Evolutionary conservation across 2,113 vertebrate species (phyloP), one percentile per base, ranked within the genome.

Genomic region (Aspiorhynchus laticeps): DNA sequence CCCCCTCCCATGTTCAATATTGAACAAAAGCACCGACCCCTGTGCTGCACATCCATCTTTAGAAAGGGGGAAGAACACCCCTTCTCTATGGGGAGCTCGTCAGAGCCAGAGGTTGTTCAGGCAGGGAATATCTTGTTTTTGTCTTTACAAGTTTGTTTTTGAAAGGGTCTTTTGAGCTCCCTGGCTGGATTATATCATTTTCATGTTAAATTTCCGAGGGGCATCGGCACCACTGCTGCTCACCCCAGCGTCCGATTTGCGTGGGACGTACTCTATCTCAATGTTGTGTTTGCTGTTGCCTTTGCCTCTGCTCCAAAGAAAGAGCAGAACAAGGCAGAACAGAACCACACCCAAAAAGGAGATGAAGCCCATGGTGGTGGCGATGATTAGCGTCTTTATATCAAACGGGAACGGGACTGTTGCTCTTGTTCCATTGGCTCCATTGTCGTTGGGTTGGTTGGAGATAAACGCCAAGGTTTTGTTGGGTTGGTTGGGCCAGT

Each of bases 231-330:
- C 95, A 85, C 91, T 91, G 90, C 94, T 95, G 93, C 96, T 98
- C 93, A 99, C 96, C 90, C 98, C 98, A 0, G 97, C 98, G 0
- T 99, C 98, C 0, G 98, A 99, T 92, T 99, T 99, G 85, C 98
- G 96, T 21, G 98, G 98, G 91, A 99, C 98, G 0, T 99, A 99
- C 92, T 99, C 98, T 0, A 99, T 99, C 86, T 99, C 98, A 14
- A 99, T 99, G 91, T 99, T 99, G 96, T 99, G 98, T 94, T 99
- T 99, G 1, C 98, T 99, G 95, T 98, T 99, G 85, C 98, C 98
- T 94, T 99, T 99, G 71, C 98, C 98, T 91, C 98, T 95, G 94
- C 98, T 99, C 98, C 98, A 99, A 48, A 99, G 96, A 90, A 99
- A 99, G 76, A 99, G 96, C 90, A 99, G 95, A 67, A 99, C 98